phyloP scores from a whole-genome alignment of 2,888 invertebrate species.

The Micropterix aruncella region DNA sequence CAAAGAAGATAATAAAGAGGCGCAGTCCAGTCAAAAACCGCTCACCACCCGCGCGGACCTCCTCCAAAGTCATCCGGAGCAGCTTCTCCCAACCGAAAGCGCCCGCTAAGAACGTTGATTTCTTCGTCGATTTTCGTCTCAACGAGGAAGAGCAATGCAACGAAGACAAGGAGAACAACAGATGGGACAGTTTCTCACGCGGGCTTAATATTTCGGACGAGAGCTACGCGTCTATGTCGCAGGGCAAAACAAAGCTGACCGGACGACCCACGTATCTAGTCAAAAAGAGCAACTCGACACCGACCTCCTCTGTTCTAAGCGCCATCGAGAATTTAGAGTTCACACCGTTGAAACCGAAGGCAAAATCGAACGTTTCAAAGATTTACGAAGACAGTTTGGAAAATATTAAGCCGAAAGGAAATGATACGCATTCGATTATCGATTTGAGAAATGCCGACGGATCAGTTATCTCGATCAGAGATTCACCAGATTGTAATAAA shows the following conservation, averaged over 20 bases:
- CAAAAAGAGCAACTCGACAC: background rate
- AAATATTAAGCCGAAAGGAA: background rate
- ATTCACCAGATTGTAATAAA: background rate
- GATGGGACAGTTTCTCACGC: background rate
- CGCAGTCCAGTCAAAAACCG: background rate
- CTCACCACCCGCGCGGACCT: background rate
- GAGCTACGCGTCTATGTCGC: background rate
- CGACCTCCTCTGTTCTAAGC: conserved; percentile 4
- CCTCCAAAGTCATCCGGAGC: background rate
- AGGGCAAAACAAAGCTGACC: background rate
- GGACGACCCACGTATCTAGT: background rate
- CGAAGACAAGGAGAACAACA: background rate
- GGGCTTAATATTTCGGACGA: background rate
- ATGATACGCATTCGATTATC: conserved; percentile 10
- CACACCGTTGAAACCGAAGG: conserved; percentile 6
- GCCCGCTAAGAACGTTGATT: background rate
- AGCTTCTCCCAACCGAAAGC: background rate
- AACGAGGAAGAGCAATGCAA: no score
- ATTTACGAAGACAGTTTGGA: background rate
- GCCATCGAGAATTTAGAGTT: conserved; percentile 11
- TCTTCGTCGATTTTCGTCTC: background rate
- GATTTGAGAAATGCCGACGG: conserved; percentile 4
- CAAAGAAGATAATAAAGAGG: background rate
- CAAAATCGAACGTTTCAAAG: no score
- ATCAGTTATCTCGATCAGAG: background rate